These are phyloP conservation scores for Champsocephalus esox DNA, from an alignment of 2,797 vertebrate species.

Conservation along the genomic window DNA sequence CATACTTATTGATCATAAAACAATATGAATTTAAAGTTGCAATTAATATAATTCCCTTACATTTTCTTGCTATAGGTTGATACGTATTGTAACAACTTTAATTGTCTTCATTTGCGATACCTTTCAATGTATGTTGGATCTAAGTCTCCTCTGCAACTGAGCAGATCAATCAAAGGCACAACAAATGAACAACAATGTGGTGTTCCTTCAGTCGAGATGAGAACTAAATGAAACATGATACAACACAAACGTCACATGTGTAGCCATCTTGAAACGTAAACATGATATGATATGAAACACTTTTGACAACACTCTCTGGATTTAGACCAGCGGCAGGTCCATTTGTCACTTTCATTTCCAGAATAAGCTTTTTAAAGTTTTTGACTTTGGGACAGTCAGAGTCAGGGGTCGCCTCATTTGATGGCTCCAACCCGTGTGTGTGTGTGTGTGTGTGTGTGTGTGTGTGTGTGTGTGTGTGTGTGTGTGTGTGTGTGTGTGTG, in stretches of 20 bases:
- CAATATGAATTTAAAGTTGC: conserved; percentile 20
- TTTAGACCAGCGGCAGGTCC: conserved; percentile 38
- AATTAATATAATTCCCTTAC: not conserved
- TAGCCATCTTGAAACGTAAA: conserved; percentile 68
- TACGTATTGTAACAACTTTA: conserved; percentile 24
- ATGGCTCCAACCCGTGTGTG: conserved; percentile 69
- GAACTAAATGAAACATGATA: conserved; percentile 45
- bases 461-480: conserved; percentile 42
- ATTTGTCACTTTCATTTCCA: conserved; percentile 37
- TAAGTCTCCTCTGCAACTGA: conserved; percentile 59
- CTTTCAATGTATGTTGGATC: conserved; percentile 23
- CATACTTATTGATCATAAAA: conserved; percentile 26
- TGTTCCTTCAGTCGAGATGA: conserved; percentile 49
- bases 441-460: conserved; percentile 16
- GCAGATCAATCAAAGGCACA: conserved; percentile 80
- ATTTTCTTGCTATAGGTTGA: conserved; percentile 27
- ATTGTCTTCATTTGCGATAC: conserved; percentile 36
- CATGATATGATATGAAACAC: conserved; percentile 62
- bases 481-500: conserved; percentile 26
- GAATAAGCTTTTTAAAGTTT: conserved; percentile 51
- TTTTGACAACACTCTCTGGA: conserved; percentile 51
- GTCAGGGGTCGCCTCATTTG: conserved; percentile 56
- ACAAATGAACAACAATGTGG: conserved; percentile 65
- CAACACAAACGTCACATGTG: conserved; percentile 52
- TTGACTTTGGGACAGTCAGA: conserved; percentile 69